Conservation (phyloP, 2,888 invertebrate genomes). For the Deroplatys truncata region DNA sequence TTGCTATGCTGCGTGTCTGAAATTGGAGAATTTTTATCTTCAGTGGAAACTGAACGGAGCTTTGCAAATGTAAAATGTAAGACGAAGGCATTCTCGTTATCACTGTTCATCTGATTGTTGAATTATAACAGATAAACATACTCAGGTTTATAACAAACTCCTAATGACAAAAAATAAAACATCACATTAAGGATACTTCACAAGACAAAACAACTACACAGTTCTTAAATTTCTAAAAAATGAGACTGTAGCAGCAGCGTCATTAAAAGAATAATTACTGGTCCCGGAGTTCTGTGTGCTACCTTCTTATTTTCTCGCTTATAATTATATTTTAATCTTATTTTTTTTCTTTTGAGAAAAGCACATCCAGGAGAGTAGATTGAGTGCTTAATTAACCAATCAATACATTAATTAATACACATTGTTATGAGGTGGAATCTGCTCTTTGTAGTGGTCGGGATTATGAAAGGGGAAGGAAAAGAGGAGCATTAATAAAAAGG, state of each 20-base stretch:
- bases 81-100: too few species aligned
- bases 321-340: conserved; percentile 11
- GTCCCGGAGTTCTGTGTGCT: not conserved
- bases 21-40: too few species aligned
- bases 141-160: too few species aligned
- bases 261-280: not conserved
- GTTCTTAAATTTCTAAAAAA: not conserved
- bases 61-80: too few species aligned
- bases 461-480: not conserved
- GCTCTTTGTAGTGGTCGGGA: not conserved
- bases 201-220: not conserved
- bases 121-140: too few species aligned
- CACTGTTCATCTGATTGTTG: too few species aligned
- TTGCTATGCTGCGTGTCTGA: too few species aligned
- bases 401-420: conserved; percentile 32
- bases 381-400: conserved; percentile 30
- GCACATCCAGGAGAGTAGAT: not conserved
- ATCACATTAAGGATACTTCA: too few species aligned
- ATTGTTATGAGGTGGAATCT: conserved; percentile 24
- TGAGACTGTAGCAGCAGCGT: not conserved
- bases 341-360: not conserved
- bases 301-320: not conserved
- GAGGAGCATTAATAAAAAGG: not conserved
- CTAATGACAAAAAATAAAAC: too few species aligned
- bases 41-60: too few species aligned